Evolutionary conservation across 2,113 vertebrate species (phyloP), one percentile per base, ranked within the genome.

Genomic region (Cairina moschata): DNA sequence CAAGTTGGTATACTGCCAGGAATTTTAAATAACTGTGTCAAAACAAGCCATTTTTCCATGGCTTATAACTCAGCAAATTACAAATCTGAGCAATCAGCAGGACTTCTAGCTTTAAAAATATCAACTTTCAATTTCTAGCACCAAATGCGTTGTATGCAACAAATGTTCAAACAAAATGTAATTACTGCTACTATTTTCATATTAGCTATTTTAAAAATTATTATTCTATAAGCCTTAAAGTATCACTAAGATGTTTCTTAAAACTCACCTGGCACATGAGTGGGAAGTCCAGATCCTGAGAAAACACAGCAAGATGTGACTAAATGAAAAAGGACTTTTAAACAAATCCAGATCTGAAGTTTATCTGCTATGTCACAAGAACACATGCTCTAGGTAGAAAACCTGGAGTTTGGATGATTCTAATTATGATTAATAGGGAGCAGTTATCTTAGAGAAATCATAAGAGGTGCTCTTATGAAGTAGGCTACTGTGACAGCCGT

Each of bases 1-100:
- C 23, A 72, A 60, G 17, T 29, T 78, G 80, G 73, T 54, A 73
- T 3, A 3, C 48, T 46, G 83, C 58, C 88, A 94, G 80, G 77
- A 93, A 91, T 82, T 86, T 73, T 46, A 92, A 93, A 68, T 40
- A 82, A 80, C 90, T 50, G 60, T 75, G 73, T 60, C 59, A 81
- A 16, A 81, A 38, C 13, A 5, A 92, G 38, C 17, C 54, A 66
- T 89, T 89, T 79, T 91, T 44, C 73, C 5, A 8, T 38, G 44
- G 77, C 25, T 90, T 36, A 11, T 83, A 93, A 66, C 67, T 94
- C 66, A 32, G 44, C 25, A 82, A 94, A 93, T 54, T 62, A 80
- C 18, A 88, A 88, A 84, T 79, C 0, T 55, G 15, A 91, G 67
- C 17, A 79, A 85, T 42, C 86, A 93, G 56, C 66, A 93, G 34